Conservation (phyloP, 1,140 invertebrate genomes). For the Homalodisca vitripennis region DNA sequence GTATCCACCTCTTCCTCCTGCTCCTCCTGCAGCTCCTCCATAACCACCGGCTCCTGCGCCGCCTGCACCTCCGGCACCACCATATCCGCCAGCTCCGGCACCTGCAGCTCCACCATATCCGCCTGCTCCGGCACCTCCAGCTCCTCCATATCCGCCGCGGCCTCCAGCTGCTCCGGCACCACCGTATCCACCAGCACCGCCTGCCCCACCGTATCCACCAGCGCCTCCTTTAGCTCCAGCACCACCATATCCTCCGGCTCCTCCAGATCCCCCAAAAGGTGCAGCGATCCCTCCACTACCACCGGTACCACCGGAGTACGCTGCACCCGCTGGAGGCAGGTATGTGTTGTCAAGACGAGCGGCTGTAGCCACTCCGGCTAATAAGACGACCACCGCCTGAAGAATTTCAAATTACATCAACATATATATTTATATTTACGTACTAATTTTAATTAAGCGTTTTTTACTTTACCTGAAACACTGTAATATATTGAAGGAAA, state of each 20-base stretch:
- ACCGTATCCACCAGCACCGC: slow-evolving; percentile 6
- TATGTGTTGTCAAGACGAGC: slow-evolving; percentile 61
- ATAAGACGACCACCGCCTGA: slow-evolving; percentile 29
- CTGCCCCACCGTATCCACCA: slow-evolving; percentile 31
- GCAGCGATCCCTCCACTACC: slow-evolving; percentile 26
- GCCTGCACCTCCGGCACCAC: slow-evolving; percentile 13
- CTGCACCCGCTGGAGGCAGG: slow-evolving; percentile 57
- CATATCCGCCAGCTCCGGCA: slow-evolving; percentile 24
- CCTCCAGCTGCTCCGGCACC: not conserved
- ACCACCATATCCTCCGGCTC: slow-evolving; percentile 31
- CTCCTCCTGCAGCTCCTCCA: slow-evolving; percentile 7
- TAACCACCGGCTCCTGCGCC: slow-evolving; percentile 18
- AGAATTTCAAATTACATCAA: not conserved
- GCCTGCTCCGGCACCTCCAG: slow-evolving; percentile 23
- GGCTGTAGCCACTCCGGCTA: slow-evolving; percentile 28
- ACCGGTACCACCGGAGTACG: slow-evolving; percentile 30
- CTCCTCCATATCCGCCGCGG: slow-evolving; percentile 3
- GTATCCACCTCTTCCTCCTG: not conserved
- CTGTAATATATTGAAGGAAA: not conserved
- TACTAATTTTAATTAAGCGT: not conserved
- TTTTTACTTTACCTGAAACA: not conserved
- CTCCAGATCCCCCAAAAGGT: slow-evolving; percentile 22
- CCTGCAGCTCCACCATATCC: slow-evolving; percentile 15
- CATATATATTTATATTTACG: not conserved
- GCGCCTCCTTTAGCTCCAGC: slow-evolving; percentile 12